Percentiles rank a stretch among this genome's conserved stretches.
phyloP scores from a whole-genome alignment of 2,888 invertebrate species.

The Yponomeuta evonymella region DNA sequence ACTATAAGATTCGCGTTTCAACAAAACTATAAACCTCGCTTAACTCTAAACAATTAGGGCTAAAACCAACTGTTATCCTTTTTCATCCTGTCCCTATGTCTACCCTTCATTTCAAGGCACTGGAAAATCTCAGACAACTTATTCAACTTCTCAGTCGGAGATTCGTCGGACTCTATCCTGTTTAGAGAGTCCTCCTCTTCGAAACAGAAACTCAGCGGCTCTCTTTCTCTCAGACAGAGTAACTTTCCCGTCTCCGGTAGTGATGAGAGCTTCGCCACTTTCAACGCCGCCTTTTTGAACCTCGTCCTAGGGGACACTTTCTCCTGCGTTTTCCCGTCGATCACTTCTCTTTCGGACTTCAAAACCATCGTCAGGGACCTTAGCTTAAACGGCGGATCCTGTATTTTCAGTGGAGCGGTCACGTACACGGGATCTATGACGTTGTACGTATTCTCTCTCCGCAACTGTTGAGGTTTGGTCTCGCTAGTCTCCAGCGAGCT shows the following conservation, averaged over 20 bases:
- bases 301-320: constrained; percentile 57
- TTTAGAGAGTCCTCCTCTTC: constrained; percentile 38
- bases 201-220: constrained; percentile 43
- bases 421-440: constrained; percentile 60
- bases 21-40: background rate
- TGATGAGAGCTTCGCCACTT: constrained; percentile 55
- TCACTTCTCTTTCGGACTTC: constrained; percentile 19
- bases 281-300: constrained; percentile 61
- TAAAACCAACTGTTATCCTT: constrained; percentile 71
- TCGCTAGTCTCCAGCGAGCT: constrained; percentile 32
- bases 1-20: background rate
- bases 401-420: constrained; percentile 31
- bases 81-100: constrained; percentile 58
- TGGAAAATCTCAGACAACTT: constrained; percentile 66
- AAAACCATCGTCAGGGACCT: constrained; percentile 16
- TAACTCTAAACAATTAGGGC: background rate
- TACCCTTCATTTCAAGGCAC: constrained; percentile 56
- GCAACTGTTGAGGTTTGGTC: constrained; percentile 51
- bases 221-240: constrained; percentile 54
- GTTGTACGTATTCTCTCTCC: constrained; percentile 67
- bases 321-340: constrained; percentile 21
- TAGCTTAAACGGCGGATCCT: background rate
- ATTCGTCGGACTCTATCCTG: constrained; percentile 31
- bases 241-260: constrained; percentile 64
- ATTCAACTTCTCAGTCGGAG: constrained; percentile 50